Evolutionary conservation across 2,797 vertebrate species (phyloP), one percentile per base, ranked within the genome.

Genomic region (Tokudaia muenninki): DNA sequence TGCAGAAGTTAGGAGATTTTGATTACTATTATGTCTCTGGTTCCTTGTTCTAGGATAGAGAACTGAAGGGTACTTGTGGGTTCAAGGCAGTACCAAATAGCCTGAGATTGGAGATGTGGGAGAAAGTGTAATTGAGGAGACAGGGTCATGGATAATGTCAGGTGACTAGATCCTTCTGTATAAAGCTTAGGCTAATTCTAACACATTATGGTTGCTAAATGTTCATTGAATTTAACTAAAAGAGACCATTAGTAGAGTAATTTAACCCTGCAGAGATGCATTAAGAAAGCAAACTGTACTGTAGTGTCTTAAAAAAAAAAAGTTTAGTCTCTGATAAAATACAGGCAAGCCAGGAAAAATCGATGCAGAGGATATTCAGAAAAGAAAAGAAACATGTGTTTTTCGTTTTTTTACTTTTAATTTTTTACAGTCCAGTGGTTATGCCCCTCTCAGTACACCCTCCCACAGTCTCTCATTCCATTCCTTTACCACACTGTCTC

Each of bases 211-310:
- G 19, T 47, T 74, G 44, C 87, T 82, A 88, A 90, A 65, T 65
- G 91, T 47, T 91, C 50, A 93, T 65, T 81, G 93, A 86, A 88
- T 86, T 86, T 92, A 92, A 92, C 57, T 65, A 47, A 75, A 65
- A 80, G 34, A 50, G 59, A 82, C 29, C 24, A 81, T 74, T 74
- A 79, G 34, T 63, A 13, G 47, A 79, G 34, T 84, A 67, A 91
- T 95, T 95, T 79, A 96, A 93, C 13, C 19, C 59, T 61, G 41
- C 9, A 92, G 52, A 97, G 63, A 44, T 67, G 2, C 19, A 84
- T 87, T 95, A 90, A 82, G 65, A 67, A 77, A 93, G 21, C 14
- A 75, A 4, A n/a, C 8, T 17, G 11, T 84, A 29, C 19, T 50
- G 52, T 31, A 70, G 6, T 87, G 31, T 95, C 47, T 94, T 63